These are phyloP conservation scores for Athetis lepigone DNA, from an alignment of 2,888 invertebrate genomes.

Conservation along the genomic window DNA sequence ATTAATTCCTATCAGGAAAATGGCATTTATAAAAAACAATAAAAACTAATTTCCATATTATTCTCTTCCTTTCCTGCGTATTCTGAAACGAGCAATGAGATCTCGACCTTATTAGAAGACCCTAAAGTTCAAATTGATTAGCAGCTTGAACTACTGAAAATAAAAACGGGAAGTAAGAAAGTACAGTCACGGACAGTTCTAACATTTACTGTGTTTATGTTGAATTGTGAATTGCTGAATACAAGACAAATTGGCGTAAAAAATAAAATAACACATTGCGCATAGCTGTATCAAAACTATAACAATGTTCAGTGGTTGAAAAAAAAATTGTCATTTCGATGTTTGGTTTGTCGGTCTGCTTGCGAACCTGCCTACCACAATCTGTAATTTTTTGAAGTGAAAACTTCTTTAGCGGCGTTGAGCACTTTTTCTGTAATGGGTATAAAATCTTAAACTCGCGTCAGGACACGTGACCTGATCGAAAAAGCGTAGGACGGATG, in stretches of 20 bases:
- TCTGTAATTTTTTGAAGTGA: too few relatives aligned
- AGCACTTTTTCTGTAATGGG: too few relatives aligned
- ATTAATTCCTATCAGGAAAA: conserved; percentile 59
- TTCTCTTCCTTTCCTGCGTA: conserved; percentile 37
- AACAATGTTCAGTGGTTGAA: too few relatives aligned
- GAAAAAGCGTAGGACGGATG: too few relatives aligned
- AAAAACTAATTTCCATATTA: conserved; percentile 58
- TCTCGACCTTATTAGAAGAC: background rate
- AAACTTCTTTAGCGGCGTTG: too few relatives aligned
- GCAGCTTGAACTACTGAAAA: conserved; percentile 38
- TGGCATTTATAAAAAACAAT: conserved; percentile 58
- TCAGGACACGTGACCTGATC: too few relatives aligned
- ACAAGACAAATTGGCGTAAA: conserved; percentile 50
- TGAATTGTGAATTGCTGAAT: conserved; percentile 60
- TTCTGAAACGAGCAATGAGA: background rate
- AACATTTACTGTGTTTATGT: conserved; percentile 52
- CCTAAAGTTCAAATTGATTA: conserved; percentile 3
- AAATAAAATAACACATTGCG: conserved; percentile 35
- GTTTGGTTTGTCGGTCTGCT: too few relatives aligned
- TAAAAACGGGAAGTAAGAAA: conserved; percentile 46
- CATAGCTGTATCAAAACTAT: conserved; percentile 40
- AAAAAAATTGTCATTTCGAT: too few relatives aligned
- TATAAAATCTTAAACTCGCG: too few relatives aligned
- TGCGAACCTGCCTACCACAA: too few relatives aligned
- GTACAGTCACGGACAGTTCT: conserved; percentile 53